Evolutionary conservation across 37 sponge, comb jelly and placozoan genomes (phyloP).

Genomic region (Axinella damicornis): DNA sequence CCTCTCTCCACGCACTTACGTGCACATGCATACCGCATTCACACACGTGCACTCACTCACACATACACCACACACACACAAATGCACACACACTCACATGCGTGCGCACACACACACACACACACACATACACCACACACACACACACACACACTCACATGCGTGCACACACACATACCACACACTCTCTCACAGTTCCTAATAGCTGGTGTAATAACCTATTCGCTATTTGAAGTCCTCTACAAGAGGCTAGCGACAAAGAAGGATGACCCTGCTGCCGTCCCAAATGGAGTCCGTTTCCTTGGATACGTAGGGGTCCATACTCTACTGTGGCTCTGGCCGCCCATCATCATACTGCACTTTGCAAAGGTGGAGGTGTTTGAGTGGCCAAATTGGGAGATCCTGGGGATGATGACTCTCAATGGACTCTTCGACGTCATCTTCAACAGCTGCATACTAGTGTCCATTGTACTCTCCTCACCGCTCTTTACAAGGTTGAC

Average conservation of each 20-base stretch:
- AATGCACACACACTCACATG: too few relatives aligned
- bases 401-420: slow-evolving; percentile 28
- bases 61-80: too few relatives aligned
- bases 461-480: slow-evolving; percentile 70
- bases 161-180: too few relatives aligned
- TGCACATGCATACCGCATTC: background rate
- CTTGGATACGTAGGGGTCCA: slow-evolving; percentile 82
- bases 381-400: slow-evolving; percentile 37
- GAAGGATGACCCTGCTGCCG: slow-evolving; percentile 65
- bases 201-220: background rate
- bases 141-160: too few relatives aligned
- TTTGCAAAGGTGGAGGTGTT: slow-evolving; percentile 46
- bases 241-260: slow-evolving; percentile 68
- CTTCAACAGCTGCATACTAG: slow-evolving; percentile 46
- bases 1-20: slow-evolving; percentile 7
- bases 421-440: slow-evolving; percentile 53
- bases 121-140: too few relatives aligned
- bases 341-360: slow-evolving; percentile 30
- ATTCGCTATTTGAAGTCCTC: slow-evolving; percentile 56
- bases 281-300: slow-evolving; percentile 63
- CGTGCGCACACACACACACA: too few relatives aligned
- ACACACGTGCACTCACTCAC: background rate
- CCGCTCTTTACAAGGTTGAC: slow-evolving; percentile 84
- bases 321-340: slow-evolving; percentile 71
- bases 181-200: background rate